A percentile compares a stretch with the other conserved stretches of the same genome.
Conservation (phyloP, 2,888 invertebrate species). For the Prostheceraeus crozeri region DNA sequence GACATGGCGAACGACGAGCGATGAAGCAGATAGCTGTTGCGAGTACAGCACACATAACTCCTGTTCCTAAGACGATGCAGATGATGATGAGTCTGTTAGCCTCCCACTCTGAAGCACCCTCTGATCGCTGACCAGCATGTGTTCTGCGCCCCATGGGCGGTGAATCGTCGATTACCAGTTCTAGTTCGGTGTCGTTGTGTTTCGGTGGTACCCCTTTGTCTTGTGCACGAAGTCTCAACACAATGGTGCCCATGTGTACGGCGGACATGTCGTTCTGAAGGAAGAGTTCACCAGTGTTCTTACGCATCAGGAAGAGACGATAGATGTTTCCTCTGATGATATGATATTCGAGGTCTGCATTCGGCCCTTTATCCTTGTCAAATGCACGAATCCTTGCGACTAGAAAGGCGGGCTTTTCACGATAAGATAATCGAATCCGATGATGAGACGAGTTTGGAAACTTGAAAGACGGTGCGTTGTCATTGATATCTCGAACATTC, state of each 20-base stretch:
- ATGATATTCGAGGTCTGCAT: constrained; percentile 26
- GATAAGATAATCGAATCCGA: constrained; percentile 31
- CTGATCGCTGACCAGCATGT: constrained; percentile 15
- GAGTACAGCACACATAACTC: constrained; percentile 30
- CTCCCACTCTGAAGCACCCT: constrained; percentile 11
- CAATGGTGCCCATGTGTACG: constrained; percentile 31
- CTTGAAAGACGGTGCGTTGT: background rate
- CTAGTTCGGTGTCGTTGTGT: background rate
- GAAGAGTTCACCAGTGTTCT: constrained; percentile 31
- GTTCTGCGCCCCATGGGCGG: constrained; percentile 27
- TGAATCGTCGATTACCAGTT: constrained; percentile 24
- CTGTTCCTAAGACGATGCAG: constrained; percentile 33
- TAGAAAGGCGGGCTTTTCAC: constrained; percentile 25
- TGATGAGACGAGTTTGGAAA: constrained; percentile 2
- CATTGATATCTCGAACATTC: background rate
- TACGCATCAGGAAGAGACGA: constrained; percentile 16
- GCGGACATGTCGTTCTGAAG: constrained; percentile 21
- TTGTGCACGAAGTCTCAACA: constrained; percentile 19
- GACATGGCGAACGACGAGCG: constrained; percentile 24
- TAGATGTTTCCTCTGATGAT: constrained; percentile 30
- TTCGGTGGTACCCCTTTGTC: constrained; percentile 15
- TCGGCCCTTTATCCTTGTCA: constrained; percentile 25
- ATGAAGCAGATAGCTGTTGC: constrained; percentile 32
- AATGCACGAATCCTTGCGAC: constrained; percentile 25
- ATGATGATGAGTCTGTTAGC: constrained; percentile 32